These are phyloP conservation scores for Mormoops blainvillei DNA, from an alignment of 2,113 vertebrate species.

Conservation along the genomic window DNA sequence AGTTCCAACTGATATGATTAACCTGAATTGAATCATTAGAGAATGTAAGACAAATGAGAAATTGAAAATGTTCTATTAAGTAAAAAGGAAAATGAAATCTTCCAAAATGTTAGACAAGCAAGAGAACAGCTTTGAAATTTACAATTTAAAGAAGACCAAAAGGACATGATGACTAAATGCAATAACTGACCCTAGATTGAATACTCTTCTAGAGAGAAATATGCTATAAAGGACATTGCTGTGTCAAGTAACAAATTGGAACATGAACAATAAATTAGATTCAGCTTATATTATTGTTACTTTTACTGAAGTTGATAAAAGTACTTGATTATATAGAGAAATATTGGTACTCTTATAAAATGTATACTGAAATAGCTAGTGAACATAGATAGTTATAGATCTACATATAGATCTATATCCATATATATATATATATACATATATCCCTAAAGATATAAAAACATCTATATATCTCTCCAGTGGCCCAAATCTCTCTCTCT, in stretches of 20 bases:
- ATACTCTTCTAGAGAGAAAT: background rate
- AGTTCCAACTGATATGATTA: background rate
- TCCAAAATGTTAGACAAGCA: background rate
- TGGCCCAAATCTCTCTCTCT: background rate
- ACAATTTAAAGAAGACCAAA: background rate
- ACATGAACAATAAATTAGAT: background rate
- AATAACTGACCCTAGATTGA: background rate
- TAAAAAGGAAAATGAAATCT: background rate
- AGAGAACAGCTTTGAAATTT: background rate
- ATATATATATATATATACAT: background rate
- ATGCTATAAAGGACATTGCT: background rate
- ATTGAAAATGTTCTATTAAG: background rate
- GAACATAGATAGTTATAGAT: background rate
- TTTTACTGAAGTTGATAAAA: background rate
- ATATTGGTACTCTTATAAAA: background rate
- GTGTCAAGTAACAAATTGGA: background rate
- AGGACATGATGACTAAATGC: background rate
- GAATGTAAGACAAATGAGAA: background rate
- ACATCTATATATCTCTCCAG: background rate
- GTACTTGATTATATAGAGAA: background rate
- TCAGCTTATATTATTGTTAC: background rate
- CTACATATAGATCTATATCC: background rate
- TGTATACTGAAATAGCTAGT: background rate
- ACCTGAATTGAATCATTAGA: background rate
- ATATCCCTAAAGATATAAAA: background rate